Evolutionary conservation across 2,797 vertebrate genomes (phyloP).

Genomic region (Picus viridis): DNA sequence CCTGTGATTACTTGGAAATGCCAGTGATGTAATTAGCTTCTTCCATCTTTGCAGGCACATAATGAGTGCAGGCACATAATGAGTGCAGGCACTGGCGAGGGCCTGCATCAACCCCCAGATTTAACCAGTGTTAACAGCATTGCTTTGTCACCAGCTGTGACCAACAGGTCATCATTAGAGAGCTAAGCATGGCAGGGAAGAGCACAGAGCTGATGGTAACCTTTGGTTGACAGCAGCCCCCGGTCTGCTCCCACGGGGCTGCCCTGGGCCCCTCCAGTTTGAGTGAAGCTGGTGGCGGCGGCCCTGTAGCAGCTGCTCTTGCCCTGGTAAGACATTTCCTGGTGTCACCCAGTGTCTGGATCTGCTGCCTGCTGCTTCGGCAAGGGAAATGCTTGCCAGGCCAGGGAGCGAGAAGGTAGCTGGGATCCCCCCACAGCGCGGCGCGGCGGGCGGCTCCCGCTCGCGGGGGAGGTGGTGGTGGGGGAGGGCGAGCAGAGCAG

Average conservation of each 20-base stretch:
- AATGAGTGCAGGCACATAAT: not conserved
- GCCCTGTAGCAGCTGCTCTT: not conserved
- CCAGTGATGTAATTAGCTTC: not conserved
- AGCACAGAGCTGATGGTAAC: not conserved
- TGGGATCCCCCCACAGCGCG: not conserved
- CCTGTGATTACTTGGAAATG: not conserved
- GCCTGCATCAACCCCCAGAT: accelerated
- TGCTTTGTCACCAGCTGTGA: not conserved
- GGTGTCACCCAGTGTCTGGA: not conserved
- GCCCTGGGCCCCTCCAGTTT: not conserved
- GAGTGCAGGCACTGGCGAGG: not conserved
- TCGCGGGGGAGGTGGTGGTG: not conserved
- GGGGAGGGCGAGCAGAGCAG: not conserved
- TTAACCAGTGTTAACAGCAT: not conserved
- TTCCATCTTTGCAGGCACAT: not conserved
- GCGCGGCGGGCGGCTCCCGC: accelerated
- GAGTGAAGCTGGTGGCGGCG: not conserved
- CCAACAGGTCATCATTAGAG: not conserved
- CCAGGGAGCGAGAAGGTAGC: not conserved
- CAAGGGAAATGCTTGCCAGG: not conserved
- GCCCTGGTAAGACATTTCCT: not conserved
- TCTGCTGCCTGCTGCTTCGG: not conserved
- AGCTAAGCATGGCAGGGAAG: not conserved
- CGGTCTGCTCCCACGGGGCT: not conserved
- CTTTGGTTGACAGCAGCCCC: not conserved